These are phyloP conservation scores for Netelia virgata DNA, from an alignment of 2,888 invertebrate genomes.

Conservation along the genomic window DNA sequence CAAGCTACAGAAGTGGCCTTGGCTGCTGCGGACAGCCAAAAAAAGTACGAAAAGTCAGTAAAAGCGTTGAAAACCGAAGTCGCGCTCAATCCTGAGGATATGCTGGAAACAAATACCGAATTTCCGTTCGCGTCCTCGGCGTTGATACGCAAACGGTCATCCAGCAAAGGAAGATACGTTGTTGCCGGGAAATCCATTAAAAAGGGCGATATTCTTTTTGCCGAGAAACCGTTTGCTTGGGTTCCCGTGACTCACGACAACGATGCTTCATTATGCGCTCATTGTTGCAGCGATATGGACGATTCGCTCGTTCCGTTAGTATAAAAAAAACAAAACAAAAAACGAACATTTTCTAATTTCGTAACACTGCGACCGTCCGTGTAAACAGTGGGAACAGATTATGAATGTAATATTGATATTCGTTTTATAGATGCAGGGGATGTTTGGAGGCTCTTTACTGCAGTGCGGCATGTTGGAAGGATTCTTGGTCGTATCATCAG, in stretches of 20 bases:
- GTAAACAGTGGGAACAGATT: background rate
- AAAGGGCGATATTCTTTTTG: constrained; percentile 91
- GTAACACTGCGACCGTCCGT: too few relatives aligned
- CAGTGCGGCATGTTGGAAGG: constrained; percentile 87
- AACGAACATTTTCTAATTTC: too few relatives aligned
- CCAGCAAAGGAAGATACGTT: constrained; percentile 89
- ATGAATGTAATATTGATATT: background rate
- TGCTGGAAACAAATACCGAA: constrained; percentile 85
- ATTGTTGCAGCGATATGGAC: constrained; percentile 88
- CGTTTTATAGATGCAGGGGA: constrained; percentile 87
- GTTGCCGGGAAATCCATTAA: constrained; percentile 87
- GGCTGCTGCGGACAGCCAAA: constrained; percentile 22
- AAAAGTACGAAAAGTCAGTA: constrained; percentile 15
- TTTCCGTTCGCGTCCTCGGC: constrained; percentile 87
- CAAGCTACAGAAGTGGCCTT: constrained; percentile 28
- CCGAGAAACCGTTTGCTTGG: constrained; percentile 93
- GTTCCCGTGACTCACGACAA: constrained; percentile 87
- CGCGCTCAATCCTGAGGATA: constrained; percentile 83
- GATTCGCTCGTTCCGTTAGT: constrained; percentile 89
- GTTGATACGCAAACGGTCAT: constrained; percentile 86
- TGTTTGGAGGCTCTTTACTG: constrained; percentile 91
- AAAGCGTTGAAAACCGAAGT: background rate
- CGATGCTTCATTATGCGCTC: constrained; percentile 88
- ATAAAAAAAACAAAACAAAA: constrained; percentile 27
- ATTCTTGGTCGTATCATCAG: constrained; percentile 88